These are phyloP conservation scores for Pipa parva DNA, from an alignment of 2,113 vertebrate genomes.

Conservation along the genomic window DNA sequence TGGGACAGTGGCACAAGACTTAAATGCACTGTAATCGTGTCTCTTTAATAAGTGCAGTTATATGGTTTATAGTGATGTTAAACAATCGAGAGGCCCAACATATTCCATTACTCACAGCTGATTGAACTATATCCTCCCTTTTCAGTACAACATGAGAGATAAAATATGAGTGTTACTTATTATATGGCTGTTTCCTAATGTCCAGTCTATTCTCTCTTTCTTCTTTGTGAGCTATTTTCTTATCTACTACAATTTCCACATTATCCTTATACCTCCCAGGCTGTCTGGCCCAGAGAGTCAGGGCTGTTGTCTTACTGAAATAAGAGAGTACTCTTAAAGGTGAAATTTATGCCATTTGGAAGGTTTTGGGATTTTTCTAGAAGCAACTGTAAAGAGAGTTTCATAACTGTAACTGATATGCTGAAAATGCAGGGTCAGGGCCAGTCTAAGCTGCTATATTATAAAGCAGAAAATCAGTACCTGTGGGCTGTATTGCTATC, in stretches of 20 bases:
- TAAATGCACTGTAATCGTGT: conserved; percentile 18
- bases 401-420: no score
- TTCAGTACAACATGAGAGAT: conserved; percentile 58
- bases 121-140: conserved; percentile 65
- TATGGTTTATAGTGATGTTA: conserved; percentile 25
- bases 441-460: no score
- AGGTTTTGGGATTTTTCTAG: no score
- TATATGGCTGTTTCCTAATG: conserved; percentile 40
- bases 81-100: conserved; percentile 28
- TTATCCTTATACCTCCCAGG: conserved; percentile 26
- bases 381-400: no score
- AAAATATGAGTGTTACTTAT: conserved; percentile 61
- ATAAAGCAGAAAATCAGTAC: no score
- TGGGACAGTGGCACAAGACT: neutral
- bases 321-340: no score
- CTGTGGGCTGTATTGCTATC: no score
- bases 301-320: neutral
- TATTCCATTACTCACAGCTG: conserved; percentile 53
- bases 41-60: conserved; percentile 49
- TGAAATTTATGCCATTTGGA: no score
- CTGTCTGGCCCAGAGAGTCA: conserved; percentile 1
- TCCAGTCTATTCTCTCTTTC: conserved; percentile 16
- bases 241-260: conserved; percentile 16
- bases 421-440: no score
- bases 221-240: conserved; percentile 25